Percentiles rank a stretch among this genome's conserved stretches.
phyloP scores from a whole-genome alignment of 2,797 vertebrate species.

The Toxotes lorentzi region DNA sequence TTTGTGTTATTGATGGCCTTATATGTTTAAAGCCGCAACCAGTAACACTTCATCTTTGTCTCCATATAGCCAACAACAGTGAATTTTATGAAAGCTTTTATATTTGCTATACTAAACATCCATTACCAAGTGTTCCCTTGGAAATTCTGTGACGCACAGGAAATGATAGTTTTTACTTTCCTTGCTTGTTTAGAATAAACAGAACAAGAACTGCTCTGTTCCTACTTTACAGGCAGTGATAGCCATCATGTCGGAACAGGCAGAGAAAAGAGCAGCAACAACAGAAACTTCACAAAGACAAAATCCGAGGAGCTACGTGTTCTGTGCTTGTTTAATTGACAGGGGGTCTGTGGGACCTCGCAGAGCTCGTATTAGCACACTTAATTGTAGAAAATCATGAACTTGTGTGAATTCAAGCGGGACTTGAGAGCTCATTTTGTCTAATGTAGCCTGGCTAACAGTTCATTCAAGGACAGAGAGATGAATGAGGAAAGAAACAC shows the following conservation, averaged over 20 bases:
- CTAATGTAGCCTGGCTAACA: conserved; percentile 23
- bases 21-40: not conserved
- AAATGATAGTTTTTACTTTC: conserved; percentile 4
- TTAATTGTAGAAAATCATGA: conserved; percentile 38
- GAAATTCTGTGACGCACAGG: not conserved
- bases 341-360: conserved; percentile 17
- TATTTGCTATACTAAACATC: not conserved
- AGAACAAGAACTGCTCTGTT: not conserved
- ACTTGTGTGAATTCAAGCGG: conserved; percentile 39
- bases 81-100: not conserved
- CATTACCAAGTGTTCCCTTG: not conserved
- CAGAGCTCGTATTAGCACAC: conserved; percentile 19
- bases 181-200: not conserved
- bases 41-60: not conserved
- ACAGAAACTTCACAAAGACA: not conserved
- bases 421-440: conserved; percentile 31
- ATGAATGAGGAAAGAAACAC: conserved; percentile 4
- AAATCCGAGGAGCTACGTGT: not conserved
- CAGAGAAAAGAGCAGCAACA: not conserved
- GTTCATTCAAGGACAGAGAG: conserved; percentile 17
- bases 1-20: not conserved
- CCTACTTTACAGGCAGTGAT: not conserved
- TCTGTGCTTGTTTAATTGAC: conserved; percentile 20
- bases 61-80: no score
- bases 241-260: not conserved